These are phyloP conservation scores for Thryonomys swinderianus DNA, from an alignment of 2,113 vertebrate species.

Conservation along the genomic window DNA sequence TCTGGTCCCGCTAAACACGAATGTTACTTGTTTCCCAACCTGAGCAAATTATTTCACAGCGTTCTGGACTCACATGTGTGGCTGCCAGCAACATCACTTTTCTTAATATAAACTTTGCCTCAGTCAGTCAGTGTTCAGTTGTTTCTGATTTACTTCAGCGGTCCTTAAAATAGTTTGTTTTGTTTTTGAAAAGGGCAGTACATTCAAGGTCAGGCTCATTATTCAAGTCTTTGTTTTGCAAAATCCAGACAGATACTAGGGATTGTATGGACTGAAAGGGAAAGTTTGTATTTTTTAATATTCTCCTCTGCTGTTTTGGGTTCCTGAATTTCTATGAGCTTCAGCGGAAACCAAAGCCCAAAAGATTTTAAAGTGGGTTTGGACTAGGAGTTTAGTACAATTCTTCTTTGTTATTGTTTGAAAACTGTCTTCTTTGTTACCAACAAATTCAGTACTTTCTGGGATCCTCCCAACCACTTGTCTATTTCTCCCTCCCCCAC, in stretches of 20 bases:
- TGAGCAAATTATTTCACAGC: conserved; percentile 15
- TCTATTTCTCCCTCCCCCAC: conserved; percentile 57
- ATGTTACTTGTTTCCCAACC: neutral
- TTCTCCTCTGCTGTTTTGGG: neutral
- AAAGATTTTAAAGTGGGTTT: conserved; percentile 44
- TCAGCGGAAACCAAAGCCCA: neutral
- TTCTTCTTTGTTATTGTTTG: conserved; percentile 74
- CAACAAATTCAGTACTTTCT: conserved; percentile 61
- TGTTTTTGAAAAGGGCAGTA: neutral
- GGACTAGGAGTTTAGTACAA: conserved; percentile 49
- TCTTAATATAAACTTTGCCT: neutral
- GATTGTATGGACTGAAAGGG: neutral
- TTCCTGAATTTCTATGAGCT: conserved; percentile 66
- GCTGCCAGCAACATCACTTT: neutral
- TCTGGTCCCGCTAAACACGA: neutral
- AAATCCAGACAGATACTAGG: conserved; percentile 20
- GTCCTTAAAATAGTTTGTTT: conserved; percentile 50
- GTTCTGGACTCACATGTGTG: neutral
- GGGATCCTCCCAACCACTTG: conserved; percentile 59
- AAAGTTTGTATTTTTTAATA: conserved; percentile 54
- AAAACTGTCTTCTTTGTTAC: conserved; percentile 70
- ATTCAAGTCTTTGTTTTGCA: neutral
- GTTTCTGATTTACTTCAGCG: conserved; percentile 40
- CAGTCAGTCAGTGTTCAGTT: neutral
- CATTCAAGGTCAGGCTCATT: neutral